Percentiles rank a stretch among this genome's conserved stretches.
Conservation (phyloP, 1,140 invertebrate species). For the Armadillidium nasatum region DNA sequence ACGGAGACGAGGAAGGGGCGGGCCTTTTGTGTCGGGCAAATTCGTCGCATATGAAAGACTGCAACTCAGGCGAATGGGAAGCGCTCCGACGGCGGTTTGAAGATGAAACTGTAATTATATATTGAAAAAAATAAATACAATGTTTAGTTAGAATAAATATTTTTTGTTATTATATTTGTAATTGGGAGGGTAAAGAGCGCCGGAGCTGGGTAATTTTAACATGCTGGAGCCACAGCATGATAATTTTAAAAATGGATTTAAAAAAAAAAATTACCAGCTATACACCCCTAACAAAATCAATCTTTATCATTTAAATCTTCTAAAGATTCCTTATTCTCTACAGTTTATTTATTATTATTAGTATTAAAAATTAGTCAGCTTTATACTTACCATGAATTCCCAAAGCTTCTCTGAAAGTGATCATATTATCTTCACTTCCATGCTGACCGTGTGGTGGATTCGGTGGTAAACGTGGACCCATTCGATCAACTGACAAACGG, state of each 20-base stretch:
- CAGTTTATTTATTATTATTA: too few relatives aligned
- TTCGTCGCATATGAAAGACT: conserved; percentile 42
- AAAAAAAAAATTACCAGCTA: too few relatives aligned
- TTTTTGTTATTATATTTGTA: too few relatives aligned
- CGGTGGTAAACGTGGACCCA: conserved; percentile 36
- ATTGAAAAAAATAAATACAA: not conserved
- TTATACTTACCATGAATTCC: conserved; percentile 35
- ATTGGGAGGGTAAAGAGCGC: too few relatives aligned
- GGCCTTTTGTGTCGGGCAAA: conserved; percentile 61
- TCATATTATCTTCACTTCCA: conserved; percentile 38
- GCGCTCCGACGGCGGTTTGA: conserved; percentile 38
- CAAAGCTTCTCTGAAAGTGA: conserved; percentile 42
- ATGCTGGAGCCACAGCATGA: too few relatives aligned
- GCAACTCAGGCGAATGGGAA: conserved; percentile 39
- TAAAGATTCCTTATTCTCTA: too few relatives aligned
- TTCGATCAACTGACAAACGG: conserved; percentile 34
- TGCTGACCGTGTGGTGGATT: conserved; percentile 33
- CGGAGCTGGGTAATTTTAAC: too few relatives aligned
- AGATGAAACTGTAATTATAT: conserved; percentile 26
- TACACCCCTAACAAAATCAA: too few relatives aligned
- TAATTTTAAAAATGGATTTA: too few relatives aligned
- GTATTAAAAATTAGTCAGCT: too few relatives aligned
- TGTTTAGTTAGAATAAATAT: too few relatives aligned
- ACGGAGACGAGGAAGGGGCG: conserved; percentile 52
- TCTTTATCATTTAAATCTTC: too few relatives aligned